phyloP scores from a whole-genome alignment of 37 sponge, comb jelly and placozoan species.

The Tethya wilhelma region DNA sequence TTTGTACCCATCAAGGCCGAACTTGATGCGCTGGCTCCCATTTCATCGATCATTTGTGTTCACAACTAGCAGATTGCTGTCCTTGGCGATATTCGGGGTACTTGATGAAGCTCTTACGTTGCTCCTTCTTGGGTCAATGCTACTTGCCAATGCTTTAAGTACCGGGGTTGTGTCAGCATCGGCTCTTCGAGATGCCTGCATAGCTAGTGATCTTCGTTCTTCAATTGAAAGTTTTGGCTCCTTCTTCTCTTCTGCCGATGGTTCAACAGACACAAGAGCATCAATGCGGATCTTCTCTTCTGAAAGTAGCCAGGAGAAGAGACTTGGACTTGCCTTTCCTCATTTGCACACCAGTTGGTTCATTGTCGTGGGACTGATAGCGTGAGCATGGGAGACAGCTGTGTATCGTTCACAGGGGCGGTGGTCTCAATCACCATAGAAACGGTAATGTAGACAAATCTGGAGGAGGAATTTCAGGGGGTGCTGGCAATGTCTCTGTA shows the following conservation, averaged over 20 bases:
- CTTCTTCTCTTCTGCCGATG: neutral
- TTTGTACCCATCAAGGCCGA: too few species aligned
- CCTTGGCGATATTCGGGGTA: too few species aligned
- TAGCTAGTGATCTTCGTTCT: slow-evolving; percentile 5
- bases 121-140: too few species aligned
- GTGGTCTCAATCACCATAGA: neutral
- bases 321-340: neutral
- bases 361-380: neutral
- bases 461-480: slow-evolving; percentile 14
- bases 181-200: slow-evolving; percentile 13
- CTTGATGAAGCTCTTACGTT: too few species aligned
- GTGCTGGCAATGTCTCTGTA: neutral
- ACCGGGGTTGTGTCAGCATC: slow-evolving; percentile 10
- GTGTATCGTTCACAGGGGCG: neutral
- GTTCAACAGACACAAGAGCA: slow-evolving; percentile 11
- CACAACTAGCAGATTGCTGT: too few species aligned
- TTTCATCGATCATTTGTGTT: too few species aligned
- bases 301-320: neutral
- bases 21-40: too few species aligned
- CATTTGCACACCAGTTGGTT: neutral
- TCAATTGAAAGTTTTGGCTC: slow-evolving; percentile 19
- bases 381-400: neutral
- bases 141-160: neutral
- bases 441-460: neutral
- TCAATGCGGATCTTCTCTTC: slow-evolving; percentile 1